Base-by-base conservation (phyloP, 2,888 invertebrate genomes). In the Parnassius smintheus region DNA sequence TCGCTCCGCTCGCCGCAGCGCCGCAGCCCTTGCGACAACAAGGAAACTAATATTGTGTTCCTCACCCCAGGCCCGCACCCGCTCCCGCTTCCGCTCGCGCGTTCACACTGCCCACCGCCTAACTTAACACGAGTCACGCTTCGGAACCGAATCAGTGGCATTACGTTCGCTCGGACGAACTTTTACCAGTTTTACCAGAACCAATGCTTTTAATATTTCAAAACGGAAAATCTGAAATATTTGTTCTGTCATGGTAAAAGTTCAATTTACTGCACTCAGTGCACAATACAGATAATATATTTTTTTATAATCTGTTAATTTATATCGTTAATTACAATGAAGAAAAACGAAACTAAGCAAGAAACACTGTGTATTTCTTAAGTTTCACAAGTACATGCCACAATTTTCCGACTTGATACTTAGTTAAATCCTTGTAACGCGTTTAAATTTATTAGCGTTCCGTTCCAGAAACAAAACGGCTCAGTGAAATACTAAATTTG, bases 31-130 rank as follows among this genome's bases (percentile, higher is more conserved):
- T 92, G 91, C 91, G 92, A 92, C 91, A 92, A 92, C 92, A 92
- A 92, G 88, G 91, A 92, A 92, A 92, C 92, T 92, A 92, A 92
- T 92, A 91, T 92, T 92, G 85, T 91, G 91, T 87, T 92, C 91
- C 90, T 90, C 84, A 87, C 86, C 88, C 86, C 78, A 75, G 58
- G 72, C 76, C 85, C 85, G 75, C 78, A 73, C 72, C 70, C 81
- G 74, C 80, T 74, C 71, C 72, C 82, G 72, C 76, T 70, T 77
- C 72, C 81, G 74, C 82, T 74, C 77, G 70, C 76, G 71, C 82
- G 74, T 77, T 72, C 88, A 86, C 86, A 86, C 87, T 86, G 83
- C 85, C 84, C 75, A 68, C 78, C 80, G 76, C 69, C 67, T 70
- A 66, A 67, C 59, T 67, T 56, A 62, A 65, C 60, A 62, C 61